Base-by-base conservation (phyloP, 1,140 invertebrate species). In the Antheraea mylitta region DNA sequence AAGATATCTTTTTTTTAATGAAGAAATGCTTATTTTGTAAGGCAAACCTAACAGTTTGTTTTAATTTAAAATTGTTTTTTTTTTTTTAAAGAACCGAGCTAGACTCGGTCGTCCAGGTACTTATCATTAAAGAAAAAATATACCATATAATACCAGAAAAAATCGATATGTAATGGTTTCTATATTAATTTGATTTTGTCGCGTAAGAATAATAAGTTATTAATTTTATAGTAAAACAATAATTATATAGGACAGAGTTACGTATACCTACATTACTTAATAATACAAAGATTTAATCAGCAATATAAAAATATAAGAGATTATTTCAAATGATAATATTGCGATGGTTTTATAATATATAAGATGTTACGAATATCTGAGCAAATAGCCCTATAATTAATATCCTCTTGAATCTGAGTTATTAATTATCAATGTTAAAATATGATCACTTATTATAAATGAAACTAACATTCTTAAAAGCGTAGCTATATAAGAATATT, bases 401-500 rank as follows among this genome's bases (percentile, higher is more conserved):
- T 65, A 16, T 65, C 38, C n/a, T n/a, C 45, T 53, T 22, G 42
- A 42, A 19, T n/a, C 42, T 48, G 2, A 48, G 42, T 38, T 65
- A 6, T n/a, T 65, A 65, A 65, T 45, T 18, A 53, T 18, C 11
- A 48, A 53, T 65, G 7, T 45, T 48, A 48, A 19, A 19, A 65
- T 48, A 65, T 37, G 2, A 42, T 42, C 19, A 22, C 59, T 30
- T 61, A 61, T 42, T 61, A 59, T 16, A 18, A 63, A 63, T 37
- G n/a, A 37, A 63, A 63, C 36, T 37, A 37, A 67, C 48, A 2
- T 16, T 66, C 66, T 67, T 68, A 67, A 68, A 75, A 75, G 73
- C 70, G 37, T 64, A 66, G 61, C 45, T 73, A 77, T 48, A 70
- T 67, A 71, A 67, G 66, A 74, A 76, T 77, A 78, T 80, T 72